phyloP scores from a whole-genome alignment of 2,797 vertebrate species.

The Erithacus rubecula region DNA sequence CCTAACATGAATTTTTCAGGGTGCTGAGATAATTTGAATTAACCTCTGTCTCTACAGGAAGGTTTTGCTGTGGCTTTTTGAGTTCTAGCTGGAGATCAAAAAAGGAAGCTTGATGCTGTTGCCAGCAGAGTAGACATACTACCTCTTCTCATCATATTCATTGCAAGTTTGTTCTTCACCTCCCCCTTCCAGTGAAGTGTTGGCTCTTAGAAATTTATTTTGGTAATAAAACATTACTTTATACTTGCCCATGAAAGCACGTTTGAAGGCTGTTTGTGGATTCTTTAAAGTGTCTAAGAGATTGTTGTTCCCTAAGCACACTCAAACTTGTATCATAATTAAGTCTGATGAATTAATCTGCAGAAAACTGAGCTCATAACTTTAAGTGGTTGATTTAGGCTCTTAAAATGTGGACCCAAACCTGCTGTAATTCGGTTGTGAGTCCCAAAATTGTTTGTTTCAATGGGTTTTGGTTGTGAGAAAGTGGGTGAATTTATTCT shows the following conservation, averaged over 20 bases:
- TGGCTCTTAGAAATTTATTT: conserved; percentile 60
- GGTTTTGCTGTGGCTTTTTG: not conserved
- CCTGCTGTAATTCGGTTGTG: not conserved
- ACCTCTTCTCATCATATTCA: conserved; percentile 50
- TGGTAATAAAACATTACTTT: conserved; percentile 62
- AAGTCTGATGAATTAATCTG: not conserved
- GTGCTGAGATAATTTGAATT: not conserved
- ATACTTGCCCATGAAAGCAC: conserved; percentile 42
- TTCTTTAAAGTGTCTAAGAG: conserved; percentile 18
- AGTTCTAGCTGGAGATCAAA: conserved; percentile 4
- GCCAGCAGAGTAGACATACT: conserved; percentile 1
- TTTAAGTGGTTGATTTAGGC: not conserved
- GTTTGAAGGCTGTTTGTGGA: conserved; percentile 42
- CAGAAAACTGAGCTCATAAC: not conserved
- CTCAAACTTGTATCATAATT: not conserved
- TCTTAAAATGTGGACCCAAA: not conserved
- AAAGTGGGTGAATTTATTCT: not conserved
- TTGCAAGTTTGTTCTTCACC: conserved; percentile 31
- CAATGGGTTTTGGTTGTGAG: not conserved
- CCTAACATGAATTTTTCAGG: not conserved
- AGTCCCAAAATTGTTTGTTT: not conserved
- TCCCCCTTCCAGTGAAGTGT: conserved; percentile 29
- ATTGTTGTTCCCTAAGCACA: not conserved
- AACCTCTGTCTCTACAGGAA: not conserved
- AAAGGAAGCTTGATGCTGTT: not conserved